These are phyloP conservation scores for Colaptes auratus DNA, from an alignment of 2,113 vertebrate genomes.

Conservation along the genomic window DNA sequence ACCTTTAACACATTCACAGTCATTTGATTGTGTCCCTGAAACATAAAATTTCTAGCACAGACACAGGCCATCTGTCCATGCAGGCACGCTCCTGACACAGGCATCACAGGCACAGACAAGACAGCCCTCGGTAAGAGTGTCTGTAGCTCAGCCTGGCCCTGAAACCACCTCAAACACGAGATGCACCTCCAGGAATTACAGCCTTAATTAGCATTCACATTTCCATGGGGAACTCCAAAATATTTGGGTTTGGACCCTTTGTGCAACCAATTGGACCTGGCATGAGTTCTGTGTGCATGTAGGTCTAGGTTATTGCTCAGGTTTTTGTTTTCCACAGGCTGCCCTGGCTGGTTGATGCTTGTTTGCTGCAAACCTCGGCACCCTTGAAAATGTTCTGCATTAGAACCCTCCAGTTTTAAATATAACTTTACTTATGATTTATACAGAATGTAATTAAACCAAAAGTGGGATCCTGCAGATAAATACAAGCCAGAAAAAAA, in stretches of 20 bases:
- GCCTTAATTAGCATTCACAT: background rate
- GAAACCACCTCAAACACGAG: background rate
- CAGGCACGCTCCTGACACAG: background rate
- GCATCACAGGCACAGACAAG: background rate
- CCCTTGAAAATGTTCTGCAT: background rate
- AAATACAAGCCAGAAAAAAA: background rate
- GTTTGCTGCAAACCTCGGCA: background rate
- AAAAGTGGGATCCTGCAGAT: background rate
- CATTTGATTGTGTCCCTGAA: background rate
- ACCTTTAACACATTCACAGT: background rate
- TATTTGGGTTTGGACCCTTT: background rate
- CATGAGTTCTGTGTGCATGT: background rate
- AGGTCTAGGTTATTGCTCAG: background rate
- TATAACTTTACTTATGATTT: slow-evolving; percentile 14
- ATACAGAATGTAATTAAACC: slow-evolving; percentile 17
- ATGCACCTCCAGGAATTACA: background rate
- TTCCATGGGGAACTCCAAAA: background rate
- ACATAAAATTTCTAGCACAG: background rate
- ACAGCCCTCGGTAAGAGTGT: background rate
- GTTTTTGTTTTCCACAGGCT: background rate
- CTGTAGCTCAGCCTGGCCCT: background rate
- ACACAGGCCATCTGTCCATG: background rate
- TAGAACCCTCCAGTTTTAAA: background rate
- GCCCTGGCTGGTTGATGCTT: background rate
- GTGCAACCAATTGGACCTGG: background rate